Evolutionary conservation across 2,888 invertebrate genomes (phyloP).

Genomic region (Hemistola chrysoprasaria): DNA sequence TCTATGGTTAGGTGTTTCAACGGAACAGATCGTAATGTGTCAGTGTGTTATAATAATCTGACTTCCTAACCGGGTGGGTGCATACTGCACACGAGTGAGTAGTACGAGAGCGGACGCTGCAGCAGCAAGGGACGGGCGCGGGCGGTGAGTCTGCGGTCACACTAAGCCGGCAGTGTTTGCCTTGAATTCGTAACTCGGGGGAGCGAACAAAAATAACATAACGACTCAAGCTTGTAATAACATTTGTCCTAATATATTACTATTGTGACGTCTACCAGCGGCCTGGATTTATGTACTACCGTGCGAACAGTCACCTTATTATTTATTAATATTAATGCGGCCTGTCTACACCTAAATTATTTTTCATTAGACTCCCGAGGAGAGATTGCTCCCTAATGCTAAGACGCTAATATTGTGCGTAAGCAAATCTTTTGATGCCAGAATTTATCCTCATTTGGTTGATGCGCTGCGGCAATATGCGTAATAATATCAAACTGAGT

Average conservation of each 20-base stretch:
- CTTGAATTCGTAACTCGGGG: constrained; percentile 54
- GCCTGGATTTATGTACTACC: constrained; percentile 69
- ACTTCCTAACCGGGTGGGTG: no score
- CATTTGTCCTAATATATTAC: constrained; percentile 79
- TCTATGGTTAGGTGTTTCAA: no score
- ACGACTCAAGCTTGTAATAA: constrained; percentile 76
- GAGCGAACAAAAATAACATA: constrained; percentile 75
- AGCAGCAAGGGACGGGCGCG: constrained; percentile 16
- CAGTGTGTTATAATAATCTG: no score
- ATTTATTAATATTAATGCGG: constrained; percentile 74
- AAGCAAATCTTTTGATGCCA: constrained; percentile 57
- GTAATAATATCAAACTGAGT: constrained; percentile 2
- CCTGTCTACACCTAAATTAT: constrained; percentile 66
- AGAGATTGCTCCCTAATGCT: constrained; percentile 43
- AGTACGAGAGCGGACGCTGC: no score
- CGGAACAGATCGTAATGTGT: no score
- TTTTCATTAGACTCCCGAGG: constrained; percentile 63
- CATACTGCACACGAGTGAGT: no score
- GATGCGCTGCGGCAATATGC: constrained; percentile 31
- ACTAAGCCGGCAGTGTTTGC: constrained; percentile 38
- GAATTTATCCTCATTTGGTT: constrained; percentile 44
- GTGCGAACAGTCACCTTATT: constrained; percentile 72
- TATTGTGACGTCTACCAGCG: constrained; percentile 73
- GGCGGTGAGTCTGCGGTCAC: constrained; percentile 35
- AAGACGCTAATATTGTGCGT: constrained; percentile 52